Percentiles rank a stretch among this genome's conserved stretches.
phyloP scores from a whole-genome alignment of 2,113 vertebrate species.

The Heterocephalus glaber region DNA sequence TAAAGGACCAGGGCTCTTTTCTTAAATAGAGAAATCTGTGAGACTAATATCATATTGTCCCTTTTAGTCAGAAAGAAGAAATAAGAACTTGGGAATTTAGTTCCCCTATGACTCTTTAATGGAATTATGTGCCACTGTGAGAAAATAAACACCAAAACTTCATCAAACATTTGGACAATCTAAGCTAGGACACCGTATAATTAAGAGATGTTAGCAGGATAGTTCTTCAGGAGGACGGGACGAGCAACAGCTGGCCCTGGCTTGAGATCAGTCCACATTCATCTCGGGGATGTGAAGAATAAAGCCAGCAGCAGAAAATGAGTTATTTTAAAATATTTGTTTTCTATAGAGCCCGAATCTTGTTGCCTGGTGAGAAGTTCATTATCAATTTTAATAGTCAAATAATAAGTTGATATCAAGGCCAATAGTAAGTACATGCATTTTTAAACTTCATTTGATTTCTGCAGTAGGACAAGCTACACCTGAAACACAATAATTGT shows the following conservation, averaged over 20 bases:
- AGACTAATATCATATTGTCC: background rate
- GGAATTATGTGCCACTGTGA: background rate
- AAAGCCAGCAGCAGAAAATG: background rate
- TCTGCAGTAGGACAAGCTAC: background rate
- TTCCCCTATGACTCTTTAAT: background rate
- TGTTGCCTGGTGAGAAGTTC: conserved; percentile 22
- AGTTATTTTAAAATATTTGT: conserved; percentile 56
- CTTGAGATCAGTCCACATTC: background rate
- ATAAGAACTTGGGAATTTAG: background rate
- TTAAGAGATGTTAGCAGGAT: background rate
- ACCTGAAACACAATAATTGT: conserved; percentile 36
- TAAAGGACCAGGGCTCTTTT: conserved; percentile 2
- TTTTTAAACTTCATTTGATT: conserved; percentile 63
- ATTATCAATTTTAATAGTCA: conserved; percentile 34
- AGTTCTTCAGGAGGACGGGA: background rate
- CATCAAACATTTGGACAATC: background rate
- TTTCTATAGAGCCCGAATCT: conserved; percentile 1
- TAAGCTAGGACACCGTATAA: background rate
- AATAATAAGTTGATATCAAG: conserved; percentile 42
- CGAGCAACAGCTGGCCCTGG: background rate
- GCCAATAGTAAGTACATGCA: background rate
- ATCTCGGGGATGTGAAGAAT: background rate
- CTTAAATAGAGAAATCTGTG: background rate
- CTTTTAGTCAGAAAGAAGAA: conserved; percentile 4
- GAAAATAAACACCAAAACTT: conserved; percentile 9